A percentile compares a stretch with the other conserved stretches of the same genome.
These are phyloP conservation scores for Onchidella celtica DNA, from an alignment of 2,888 invertebrate genomes.

Conservation along the genomic window DNA sequence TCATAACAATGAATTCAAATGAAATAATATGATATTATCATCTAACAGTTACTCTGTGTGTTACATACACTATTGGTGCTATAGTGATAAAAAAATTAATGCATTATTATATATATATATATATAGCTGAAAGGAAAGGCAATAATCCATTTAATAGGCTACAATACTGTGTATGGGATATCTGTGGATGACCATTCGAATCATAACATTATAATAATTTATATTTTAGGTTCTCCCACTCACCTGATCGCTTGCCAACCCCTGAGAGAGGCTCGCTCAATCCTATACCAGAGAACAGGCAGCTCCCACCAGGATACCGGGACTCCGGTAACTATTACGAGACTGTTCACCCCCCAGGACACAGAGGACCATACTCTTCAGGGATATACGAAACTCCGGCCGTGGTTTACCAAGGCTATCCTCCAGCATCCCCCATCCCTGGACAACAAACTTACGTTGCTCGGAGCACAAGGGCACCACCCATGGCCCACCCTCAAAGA, in stretches of 20 bases:
- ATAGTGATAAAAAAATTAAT: too few species aligned
- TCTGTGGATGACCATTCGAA: too few species aligned
- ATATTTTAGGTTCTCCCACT: conserved; percentile 54
- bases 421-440: conserved; percentile 42
- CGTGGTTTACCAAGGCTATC: conserved; percentile 54
- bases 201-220: too few species aligned
- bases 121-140: too few species aligned
- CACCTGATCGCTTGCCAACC: conserved; percentile 63
- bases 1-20: too few species aligned
- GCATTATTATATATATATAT: too few species aligned
- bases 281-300: conserved; percentile 72
- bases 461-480: conserved; percentile 64
- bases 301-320: conserved; percentile 56
- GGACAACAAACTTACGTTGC: conserved; percentile 66
- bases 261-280: conserved; percentile 65
- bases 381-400: conserved; percentile 41
- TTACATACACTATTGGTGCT: too few species aligned
- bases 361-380: conserved; percentile 33
- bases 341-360: conserved; percentile 26
- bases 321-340: conserved; percentile 50
- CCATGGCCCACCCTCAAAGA: conserved; percentile 65
- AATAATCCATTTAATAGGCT: too few species aligned
- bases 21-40: too few species aligned
- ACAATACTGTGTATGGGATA: too few species aligned
- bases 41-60: too few species aligned